Evolutionary conservation across 2,113 vertebrate genomes (phyloP), one percentile per base, ranked within the genome.

Genomic region (Lepisosteus oculatus): DNA sequence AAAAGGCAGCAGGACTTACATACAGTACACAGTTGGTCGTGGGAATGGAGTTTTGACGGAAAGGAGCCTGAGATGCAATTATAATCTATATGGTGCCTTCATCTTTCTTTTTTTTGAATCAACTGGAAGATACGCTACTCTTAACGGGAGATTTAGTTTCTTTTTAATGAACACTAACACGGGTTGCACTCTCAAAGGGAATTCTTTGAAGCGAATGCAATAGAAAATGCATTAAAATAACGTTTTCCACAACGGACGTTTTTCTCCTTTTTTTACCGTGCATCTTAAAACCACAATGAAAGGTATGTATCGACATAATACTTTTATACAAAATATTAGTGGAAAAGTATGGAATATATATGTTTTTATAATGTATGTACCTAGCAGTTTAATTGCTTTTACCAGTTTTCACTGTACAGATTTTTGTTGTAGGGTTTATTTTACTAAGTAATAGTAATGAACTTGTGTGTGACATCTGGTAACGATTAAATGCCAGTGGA

Each of bases 381-480:
- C 0, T 64, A 6, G 47, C 47, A 51, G 61, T n/a, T 12, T 54
- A 29, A 9, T 41, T 45, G 17, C 13, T 3, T 47, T 29, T 29
- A 9, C 12, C 11, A 43, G 61, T 65, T 14, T 68, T 62, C 67
- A 0, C 56, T 59, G 70, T 74, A 66, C 75, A 63, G 71, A 72
- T 62, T 76, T 51, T 72, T 29, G 68, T 43, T 55, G 64, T 61
- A 74, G 79, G 80, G 79, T 87, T 86, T 88, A 90, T 89, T 91
- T 88, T 61, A 64, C 79, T 9, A 79, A 74, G 4, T 9, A 61
- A 54, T 55, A 17, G 4, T 41, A 71, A 15, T 4, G 45, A 70
- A 61, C 55, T 72, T 59, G 71, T 61, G 65, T 55, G 82, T 81
- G 15, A 93, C 94, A 96, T 96, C 96, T 99, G 95, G 93, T 90